A percentile compares a stretch with the other conserved stretches of the same genome.
phyloP scores from a whole-genome alignment of 1,140 invertebrate species.

The Drosophila sucinea region DNA sequence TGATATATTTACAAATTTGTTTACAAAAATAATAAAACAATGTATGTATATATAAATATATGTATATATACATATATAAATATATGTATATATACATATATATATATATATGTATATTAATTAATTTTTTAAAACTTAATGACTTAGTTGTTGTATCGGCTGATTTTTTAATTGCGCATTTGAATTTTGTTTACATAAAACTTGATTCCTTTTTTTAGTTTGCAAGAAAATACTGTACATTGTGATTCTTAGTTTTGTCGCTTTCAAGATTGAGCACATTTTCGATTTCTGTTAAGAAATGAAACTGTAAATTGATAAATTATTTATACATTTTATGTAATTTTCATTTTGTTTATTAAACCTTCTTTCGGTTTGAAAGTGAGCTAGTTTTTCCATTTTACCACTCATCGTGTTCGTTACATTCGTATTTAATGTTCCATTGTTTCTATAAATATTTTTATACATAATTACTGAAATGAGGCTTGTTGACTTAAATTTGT shows the following conservation, averaged over 20 bases:
- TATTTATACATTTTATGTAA: background rate
- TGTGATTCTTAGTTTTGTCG: background rate
- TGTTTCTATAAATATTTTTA: background rate
- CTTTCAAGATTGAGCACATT: background rate
- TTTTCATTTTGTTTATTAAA: background rate
- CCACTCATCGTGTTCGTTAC: background rate
- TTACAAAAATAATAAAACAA: slow-evolving; percentile 57
- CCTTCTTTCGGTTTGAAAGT: background rate
- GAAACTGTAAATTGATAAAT: background rate
- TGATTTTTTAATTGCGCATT: slow-evolving; percentile 30
- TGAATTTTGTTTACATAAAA: slow-evolving; percentile 36
- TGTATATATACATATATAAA: slow-evolving; percentile 18
- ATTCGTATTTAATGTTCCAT: background rate
- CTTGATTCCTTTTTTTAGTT: slow-evolving; percentile 47
- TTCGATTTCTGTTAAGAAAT: background rate
- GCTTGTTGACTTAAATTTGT: background rate
- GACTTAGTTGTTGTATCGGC: slow-evolving; percentile 28
- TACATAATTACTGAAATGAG: background rate
- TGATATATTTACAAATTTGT: slow-evolving; percentile 55
- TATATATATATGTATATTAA: slow-evolving; percentile 41
- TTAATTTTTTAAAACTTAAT: slow-evolving; percentile 1
- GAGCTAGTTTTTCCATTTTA: background rate
- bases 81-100: slow-evolving; percentile 27
- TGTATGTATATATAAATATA: slow-evolving; percentile 55
- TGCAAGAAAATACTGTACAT: slow-evolving; percentile 77